Conservation (phyloP, 1,140 invertebrate species). For the Euura saliciscinereae region DNA sequence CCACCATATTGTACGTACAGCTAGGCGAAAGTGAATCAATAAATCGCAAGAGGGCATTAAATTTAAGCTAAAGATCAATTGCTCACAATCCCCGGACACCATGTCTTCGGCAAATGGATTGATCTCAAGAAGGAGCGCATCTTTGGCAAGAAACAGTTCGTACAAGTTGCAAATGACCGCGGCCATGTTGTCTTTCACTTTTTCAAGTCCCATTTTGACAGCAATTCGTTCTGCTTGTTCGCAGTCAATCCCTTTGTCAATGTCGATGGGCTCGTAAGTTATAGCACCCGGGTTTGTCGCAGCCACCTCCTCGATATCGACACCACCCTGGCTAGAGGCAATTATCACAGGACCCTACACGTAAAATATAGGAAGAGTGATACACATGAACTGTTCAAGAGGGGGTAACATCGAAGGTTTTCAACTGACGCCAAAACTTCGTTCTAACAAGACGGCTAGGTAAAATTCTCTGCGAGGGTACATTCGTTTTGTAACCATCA, state of each 20-base stretch:
- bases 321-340: constrained; percentile 93
- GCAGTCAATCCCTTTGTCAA: constrained; percentile 78
- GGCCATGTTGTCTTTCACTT: constrained; percentile 74
- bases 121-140: constrained; percentile 93
- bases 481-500: constrained; percentile 96
- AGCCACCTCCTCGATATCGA: constrained; percentile 97
- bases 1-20: constrained; percentile 14
- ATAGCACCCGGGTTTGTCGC: constrained; percentile 91
- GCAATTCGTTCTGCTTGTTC: constrained; percentile 80
- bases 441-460: constrained; percentile 96
- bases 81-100: constrained; percentile 80
- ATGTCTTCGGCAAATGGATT: constrained; percentile 95
- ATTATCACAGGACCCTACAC: constrained; percentile 94
- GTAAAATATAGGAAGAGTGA: constrained; percentile 26
- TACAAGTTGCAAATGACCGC: constrained; percentile 89
- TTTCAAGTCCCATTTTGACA: constrained; percentile 79
- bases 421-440: constrained; percentile 83
- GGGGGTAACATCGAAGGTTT: constrained; percentile 6
- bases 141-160: constrained; percentile 87
- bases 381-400: background rate
- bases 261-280: constrained; percentile 90
- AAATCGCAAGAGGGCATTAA: background rate
- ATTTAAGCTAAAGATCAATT: background rate
- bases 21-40: constrained; percentile 9
- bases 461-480: constrained; percentile 96